Percentiles rank a stretch among this genome's conserved stretches.
Conservation (phyloP, 2,113 vertebrate genomes). For the Lutjanus erythropterus region DNA sequence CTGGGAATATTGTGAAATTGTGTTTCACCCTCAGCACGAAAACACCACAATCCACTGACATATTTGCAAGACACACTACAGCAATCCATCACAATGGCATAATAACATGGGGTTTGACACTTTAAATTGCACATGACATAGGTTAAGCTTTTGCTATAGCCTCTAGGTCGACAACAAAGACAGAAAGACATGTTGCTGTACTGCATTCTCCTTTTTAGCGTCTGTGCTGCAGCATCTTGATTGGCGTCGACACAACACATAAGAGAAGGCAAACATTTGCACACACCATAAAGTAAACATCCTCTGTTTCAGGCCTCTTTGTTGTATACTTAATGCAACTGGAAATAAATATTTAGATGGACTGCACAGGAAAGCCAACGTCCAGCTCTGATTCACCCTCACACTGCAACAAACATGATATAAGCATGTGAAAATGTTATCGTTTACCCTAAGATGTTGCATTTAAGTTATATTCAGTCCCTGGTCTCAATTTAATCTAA, state of each 20-base stretch:
- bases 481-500: not conserved
- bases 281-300: conserved; percentile 4
- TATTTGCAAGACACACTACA: not conserved
- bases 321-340: conserved; percentile 6
- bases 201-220: not conserved
- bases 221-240: not conserved
- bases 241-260: not conserved
- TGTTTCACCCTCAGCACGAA: not conserved
- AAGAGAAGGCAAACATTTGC: not conserved
- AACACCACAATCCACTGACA: not conserved
- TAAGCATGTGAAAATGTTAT: not conserved
- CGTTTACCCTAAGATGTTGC: not conserved
- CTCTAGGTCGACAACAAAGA: not conserved
- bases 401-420: not conserved
- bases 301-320: not conserved
- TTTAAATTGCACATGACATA: not conserved
- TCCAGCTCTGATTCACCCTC: not conserved
- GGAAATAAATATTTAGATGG: conserved; percentile 21
- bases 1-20: not conserved
- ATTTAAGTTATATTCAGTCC: not conserved
- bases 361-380: not conserved
- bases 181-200: not conserved
- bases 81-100: not conserved
- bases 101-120: not conserved
- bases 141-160: no score